phyloP scores from a whole-genome alignment of 2,797 vertebrate genomes.

The Coracias cyanogaster region DNA sequence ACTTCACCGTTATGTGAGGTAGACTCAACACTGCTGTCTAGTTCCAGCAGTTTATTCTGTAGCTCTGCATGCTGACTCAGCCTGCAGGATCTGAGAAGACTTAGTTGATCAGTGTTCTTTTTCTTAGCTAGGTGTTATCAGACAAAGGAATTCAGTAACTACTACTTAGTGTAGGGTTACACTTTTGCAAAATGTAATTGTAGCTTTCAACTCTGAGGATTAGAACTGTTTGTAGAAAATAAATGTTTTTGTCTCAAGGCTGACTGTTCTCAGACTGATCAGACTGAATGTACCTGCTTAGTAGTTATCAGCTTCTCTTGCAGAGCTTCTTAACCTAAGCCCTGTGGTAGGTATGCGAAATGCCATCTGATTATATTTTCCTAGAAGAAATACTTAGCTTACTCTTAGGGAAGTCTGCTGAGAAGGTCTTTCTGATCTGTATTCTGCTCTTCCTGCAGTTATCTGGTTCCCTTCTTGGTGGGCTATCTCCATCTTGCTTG shows the following conservation, averaged over 20 bases:
- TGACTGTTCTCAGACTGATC: not conserved
- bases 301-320: not conserved
- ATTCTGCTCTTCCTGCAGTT: not conserved
- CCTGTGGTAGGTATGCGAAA: not conserved
- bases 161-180: not conserved
- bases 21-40: not conserved
- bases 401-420: not conserved
- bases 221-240: not conserved
- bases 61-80: not conserved
- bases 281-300: not conserved
- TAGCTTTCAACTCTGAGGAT: not conserved
- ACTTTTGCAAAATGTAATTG: not conserved
- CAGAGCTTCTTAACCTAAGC: not conserved
- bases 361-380: not conserved
- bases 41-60: not conserved
- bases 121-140: not conserved
- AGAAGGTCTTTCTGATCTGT: not conserved
- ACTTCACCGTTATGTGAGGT: not conserved
- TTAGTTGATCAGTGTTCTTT: not conserved
- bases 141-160: not conserved
- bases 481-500: not conserved
- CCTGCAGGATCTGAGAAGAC: not conserved
- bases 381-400: not conserved
- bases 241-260: not conserved
- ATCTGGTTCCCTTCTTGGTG: not conserved